phyloP scores from a whole-genome alignment of 2,888 invertebrate species.

The Phyllotreta cruciferae region DNA sequence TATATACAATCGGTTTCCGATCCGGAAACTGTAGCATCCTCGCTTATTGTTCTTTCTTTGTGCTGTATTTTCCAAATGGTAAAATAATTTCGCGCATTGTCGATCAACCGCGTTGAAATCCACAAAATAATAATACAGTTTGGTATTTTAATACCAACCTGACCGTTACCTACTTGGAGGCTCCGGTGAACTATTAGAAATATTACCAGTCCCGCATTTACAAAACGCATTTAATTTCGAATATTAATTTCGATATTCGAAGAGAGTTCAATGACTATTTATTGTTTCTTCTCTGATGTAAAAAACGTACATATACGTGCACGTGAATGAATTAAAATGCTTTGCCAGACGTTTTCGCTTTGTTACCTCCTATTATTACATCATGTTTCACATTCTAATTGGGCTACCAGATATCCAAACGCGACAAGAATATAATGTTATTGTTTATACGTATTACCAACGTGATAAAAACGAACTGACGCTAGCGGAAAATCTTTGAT shows the following conservation, averaged over 20 bases:
- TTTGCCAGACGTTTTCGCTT: constrained; percentile 43
- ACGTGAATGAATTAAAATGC: constrained; percentile 46
- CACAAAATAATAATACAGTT: not conserved
- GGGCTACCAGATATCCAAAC: constrained; percentile 25
- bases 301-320: constrained; percentile 15
- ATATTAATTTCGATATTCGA: not conserved
- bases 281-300: too few relatives aligned
- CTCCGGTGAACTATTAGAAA: too few relatives aligned
- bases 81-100: constrained; percentile 5
- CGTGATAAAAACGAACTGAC: not conserved
- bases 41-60: too few relatives aligned
- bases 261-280: constrained; percentile 15
- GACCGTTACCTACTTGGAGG: not conserved
- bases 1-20: too few relatives aligned
- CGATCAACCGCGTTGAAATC: constrained; percentile 2
- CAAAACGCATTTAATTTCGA: not conserved
- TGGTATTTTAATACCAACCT: not conserved
- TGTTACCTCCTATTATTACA: constrained; percentile 44
- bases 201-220: not conserved
- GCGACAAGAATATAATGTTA: constrained; percentile 10
- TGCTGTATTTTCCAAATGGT: not conserved
- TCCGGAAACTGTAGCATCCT: too few relatives aligned
- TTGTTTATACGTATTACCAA: constrained; percentile 2
- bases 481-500: too few relatives aligned
- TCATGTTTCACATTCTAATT: constrained; percentile 47